phyloP scores from a whole-genome alignment of 2,797 vertebrate species.

The Vireo griseus region DNA sequence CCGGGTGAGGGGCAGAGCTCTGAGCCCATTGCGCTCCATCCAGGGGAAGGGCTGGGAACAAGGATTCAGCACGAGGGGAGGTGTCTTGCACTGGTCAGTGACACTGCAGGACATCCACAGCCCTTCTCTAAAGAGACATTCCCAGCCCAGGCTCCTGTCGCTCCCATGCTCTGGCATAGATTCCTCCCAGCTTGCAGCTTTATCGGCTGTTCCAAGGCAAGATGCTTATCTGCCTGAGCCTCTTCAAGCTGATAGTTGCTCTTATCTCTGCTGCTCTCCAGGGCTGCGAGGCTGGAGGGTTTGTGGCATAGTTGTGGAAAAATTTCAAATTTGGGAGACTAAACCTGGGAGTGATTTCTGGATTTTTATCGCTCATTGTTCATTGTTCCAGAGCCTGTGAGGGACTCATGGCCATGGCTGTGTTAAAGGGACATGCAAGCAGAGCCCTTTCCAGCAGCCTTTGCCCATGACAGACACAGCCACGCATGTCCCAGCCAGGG shows the following conservation, averaged over 20 bases:
- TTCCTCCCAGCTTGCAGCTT: neutral
- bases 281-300: neutral
- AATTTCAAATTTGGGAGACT: neutral
- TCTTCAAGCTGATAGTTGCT: constrained; percentile 2
- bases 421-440: neutral
- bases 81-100: too few relatives aligned
- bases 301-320: neutral
- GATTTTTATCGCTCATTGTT: neutral
- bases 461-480: neutral
- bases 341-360: neutral
- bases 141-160: neutral
- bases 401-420: fast-evolving
- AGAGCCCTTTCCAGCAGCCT: neutral
- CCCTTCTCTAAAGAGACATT: neutral
- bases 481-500: fast-evolving
- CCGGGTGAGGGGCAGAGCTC: fast-evolving
- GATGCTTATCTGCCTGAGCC: constrained; percentile 18
- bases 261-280: neutral
- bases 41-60: neutral
- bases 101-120: neutral
- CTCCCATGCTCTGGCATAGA: neutral
- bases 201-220: neutral
- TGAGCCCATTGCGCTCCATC: neutral
- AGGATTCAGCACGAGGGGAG: fast-evolving
- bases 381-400: neutral